Percentiles rank a stretch among this genome's conserved stretches.
phyloP scores from a whole-genome alignment of 1,140 invertebrate species.

The Ceratosolen solmsi region DNA sequence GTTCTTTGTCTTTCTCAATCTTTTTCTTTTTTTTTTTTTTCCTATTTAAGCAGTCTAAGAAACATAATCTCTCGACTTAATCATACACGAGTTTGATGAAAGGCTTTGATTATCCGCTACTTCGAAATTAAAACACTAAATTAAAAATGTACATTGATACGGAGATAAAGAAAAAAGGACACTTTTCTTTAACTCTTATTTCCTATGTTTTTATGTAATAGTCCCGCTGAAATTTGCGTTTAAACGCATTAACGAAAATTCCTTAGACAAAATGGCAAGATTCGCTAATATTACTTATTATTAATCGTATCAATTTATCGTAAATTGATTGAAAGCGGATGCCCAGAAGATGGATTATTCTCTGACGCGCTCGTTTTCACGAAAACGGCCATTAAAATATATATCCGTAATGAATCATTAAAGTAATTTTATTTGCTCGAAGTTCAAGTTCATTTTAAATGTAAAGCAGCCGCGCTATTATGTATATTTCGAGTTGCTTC shows the following conservation, averaged over 20 bases:
- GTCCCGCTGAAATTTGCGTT: neutral
- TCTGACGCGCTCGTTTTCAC: neutral
- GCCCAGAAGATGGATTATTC: neutral
- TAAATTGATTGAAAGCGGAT: neutral
- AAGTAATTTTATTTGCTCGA: neutral
- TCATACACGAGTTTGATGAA: neutral
- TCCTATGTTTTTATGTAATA: neutral
- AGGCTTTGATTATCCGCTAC: neutral
- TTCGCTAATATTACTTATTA: neutral
- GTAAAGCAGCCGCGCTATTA: constrained; percentile 30
- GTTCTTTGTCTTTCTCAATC: neutral
- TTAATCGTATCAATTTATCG: neutral
- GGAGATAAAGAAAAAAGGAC: no score
- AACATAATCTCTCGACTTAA: neutral
- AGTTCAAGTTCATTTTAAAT: constrained; percentile 51
- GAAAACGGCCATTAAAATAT: neutral
- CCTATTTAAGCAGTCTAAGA: neutral
- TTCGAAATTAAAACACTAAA: no score
- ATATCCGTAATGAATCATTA: neutral
- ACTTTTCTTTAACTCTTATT: neutral
- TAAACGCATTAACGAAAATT: neutral
- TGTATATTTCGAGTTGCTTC: neutral
- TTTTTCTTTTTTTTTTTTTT: neutral
- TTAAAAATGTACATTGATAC: no score
- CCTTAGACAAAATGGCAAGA: no score